phyloP scores from a whole-genome alignment of 1,140 invertebrate species.

The Scaptomyza graminum region DNA sequence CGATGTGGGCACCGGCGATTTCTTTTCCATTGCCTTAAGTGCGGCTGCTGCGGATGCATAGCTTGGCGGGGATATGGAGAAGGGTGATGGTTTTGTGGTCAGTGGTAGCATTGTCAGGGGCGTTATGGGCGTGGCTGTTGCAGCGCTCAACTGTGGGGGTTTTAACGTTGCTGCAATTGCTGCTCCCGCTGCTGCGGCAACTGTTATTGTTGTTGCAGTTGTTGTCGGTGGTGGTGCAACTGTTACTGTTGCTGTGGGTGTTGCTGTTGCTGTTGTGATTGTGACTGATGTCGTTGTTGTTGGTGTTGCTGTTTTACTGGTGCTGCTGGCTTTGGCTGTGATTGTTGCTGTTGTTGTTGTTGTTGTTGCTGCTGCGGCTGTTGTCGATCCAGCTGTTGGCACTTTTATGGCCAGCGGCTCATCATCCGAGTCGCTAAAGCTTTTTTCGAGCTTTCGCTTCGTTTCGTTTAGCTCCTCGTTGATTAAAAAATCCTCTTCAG shows the following conservation, averaged over 20 bases:
- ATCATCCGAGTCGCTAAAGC: conserved; percentile 86
- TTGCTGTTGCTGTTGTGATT: background rate
- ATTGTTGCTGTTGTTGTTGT: conserved; percentile 23
- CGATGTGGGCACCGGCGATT: conserved; percentile 76
- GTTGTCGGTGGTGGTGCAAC: background rate
- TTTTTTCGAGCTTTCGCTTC: conserved; percentile 83
- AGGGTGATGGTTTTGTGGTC: conserved; percentile 51
- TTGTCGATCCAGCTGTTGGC: conserved; percentile 56
- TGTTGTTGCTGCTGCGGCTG: conserved; percentile 30
- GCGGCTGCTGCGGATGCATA: conserved; percentile 36
- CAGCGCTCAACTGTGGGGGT: conserved; percentile 1
- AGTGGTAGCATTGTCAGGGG: conserved; percentile 70
- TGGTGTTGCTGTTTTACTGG: conserved; percentile 1
- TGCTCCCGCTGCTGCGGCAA: background rate
- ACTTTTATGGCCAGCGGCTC: conserved; percentile 85
- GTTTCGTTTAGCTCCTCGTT: conserved; percentile 81
- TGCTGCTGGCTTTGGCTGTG: conserved; percentile 8
- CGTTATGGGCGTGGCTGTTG: conserved; percentile 21
- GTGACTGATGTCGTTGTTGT: background rate
- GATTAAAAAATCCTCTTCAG: conserved; percentile 81
- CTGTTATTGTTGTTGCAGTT: background rate
- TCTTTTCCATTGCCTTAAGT: conserved; percentile 76
- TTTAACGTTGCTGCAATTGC: conserved; percentile 2
- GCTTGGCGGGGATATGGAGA: conserved; percentile 48
- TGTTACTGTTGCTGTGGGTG: background rate